A percentile compares a stretch with the other conserved stretches of the same genome.
phyloP scores from a whole-genome alignment of 2,113 vertebrate species.

The Clarias macrocephalus region DNA sequence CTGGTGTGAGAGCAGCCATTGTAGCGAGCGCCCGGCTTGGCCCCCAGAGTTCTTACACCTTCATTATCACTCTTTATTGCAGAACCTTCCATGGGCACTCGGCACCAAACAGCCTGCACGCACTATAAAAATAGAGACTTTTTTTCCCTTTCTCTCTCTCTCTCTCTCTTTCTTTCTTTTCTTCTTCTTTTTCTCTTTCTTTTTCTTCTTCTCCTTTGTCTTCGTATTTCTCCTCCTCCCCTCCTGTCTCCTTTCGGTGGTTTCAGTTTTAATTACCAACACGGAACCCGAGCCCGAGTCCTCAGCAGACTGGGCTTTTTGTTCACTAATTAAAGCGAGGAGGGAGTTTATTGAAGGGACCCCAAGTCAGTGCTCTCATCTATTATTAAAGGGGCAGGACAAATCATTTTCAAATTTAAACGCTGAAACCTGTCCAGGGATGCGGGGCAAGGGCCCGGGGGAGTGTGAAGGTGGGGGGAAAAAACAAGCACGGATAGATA shows the following conservation, averaged over 20 bases:
- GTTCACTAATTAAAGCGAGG: conserved; percentile 92
- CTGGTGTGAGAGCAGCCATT: conserved; percentile 87
- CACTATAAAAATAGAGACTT: conserved; percentile 89
- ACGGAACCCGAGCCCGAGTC: conserved; percentile 82
- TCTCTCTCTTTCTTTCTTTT: background rate
- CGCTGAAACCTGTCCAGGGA: conserved; percentile 82
- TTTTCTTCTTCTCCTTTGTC: conserved; percentile 19
- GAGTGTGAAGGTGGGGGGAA: conserved; percentile 52
- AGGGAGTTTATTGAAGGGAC: conserved; percentile 89
- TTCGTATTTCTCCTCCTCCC: conserved; percentile 65
- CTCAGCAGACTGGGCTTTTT: conserved; percentile 82
- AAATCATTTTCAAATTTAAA: conserved; percentile 93
- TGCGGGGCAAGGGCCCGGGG: conserved; percentile 62
- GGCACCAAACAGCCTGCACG: conserved; percentile 86
- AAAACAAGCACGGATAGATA: conserved; percentile 24
- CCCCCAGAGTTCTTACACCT: conserved; percentile 90
- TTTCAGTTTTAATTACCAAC: conserved; percentile 93
- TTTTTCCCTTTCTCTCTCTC: background rate
- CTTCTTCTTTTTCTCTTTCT: background rate
- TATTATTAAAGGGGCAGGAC: conserved; percentile 90
- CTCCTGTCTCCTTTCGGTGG: conserved; percentile 80
- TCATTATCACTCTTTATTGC: conserved; percentile 98
- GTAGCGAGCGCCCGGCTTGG: conserved; percentile 81
- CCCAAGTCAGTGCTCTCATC: conserved; percentile 84
- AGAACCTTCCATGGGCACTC: conserved; percentile 85